These are phyloP conservation scores for Prionchulus punctatus DNA, from an alignment of 2,888 invertebrate species.

Conservation along the genomic window DNA sequence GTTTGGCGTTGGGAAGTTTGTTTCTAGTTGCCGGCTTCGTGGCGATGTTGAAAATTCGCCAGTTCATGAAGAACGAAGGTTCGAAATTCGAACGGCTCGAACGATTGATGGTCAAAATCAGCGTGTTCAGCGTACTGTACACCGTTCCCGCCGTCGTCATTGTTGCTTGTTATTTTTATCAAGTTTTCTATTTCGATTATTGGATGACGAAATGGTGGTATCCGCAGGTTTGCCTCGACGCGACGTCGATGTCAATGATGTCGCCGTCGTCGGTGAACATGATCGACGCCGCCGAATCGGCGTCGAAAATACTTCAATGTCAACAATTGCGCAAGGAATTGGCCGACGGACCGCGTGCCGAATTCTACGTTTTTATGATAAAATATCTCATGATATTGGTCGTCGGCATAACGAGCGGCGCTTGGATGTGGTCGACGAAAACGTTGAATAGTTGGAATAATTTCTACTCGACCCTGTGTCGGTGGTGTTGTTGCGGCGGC, in stretches of 20 bases:
- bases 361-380: conserved; percentile 25
- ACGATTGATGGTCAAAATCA: conserved; percentile 84
- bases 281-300: too few species aligned
- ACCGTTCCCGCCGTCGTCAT: conserved; percentile 41
- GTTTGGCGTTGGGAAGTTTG: conserved; percentile 67
- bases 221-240: conserved; percentile 3
- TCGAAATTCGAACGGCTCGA: conserved; percentile 62
- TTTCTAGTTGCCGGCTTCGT: conserved; percentile 81
- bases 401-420: conserved; percentile 83
- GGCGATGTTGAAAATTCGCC: conserved; percentile 73
- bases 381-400: conserved; percentile 79
- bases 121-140: conserved; percentile 62
- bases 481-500: not conserved
- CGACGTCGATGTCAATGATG: not conserved
- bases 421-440: conserved; percentile 93
- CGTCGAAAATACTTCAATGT: too few species aligned
- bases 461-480: not conserved
- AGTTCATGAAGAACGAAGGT: conserved; percentile 73
- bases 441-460: conserved; percentile 69
- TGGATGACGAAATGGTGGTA: conserved; percentile 8
- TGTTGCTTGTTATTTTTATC: conserved; percentile 50
- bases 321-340: not conserved
- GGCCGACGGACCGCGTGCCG: conserved; percentile 11
- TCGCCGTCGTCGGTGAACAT: too few species aligned
- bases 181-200: conserved; percentile 43